These are phyloP conservation scores for Serinus canaria DNA, from an alignment of 2,113 vertebrate species.

Conservation along the genomic window DNA sequence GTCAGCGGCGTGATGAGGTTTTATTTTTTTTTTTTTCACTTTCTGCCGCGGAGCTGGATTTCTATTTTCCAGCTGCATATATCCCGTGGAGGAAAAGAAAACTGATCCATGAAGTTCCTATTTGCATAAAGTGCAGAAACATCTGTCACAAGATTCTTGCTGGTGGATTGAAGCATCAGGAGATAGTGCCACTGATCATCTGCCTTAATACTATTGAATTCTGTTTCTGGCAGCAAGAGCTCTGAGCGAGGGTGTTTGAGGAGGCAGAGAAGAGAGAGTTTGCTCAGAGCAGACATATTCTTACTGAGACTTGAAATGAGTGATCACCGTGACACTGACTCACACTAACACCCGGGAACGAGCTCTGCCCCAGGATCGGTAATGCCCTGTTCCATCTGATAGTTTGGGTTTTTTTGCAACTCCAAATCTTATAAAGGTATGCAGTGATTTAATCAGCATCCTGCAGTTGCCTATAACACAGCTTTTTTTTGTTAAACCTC, in stretches of 20 bases:
- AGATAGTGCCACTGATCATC: constrained; percentile 19
- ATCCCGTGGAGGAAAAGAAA: constrained; percentile 64
- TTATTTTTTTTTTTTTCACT: neutral
- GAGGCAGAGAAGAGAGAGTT: neutral
- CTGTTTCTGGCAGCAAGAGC: neutral
- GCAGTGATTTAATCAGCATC: neutral
- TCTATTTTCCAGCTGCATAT: constrained; percentile 70
- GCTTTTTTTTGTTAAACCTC: constrained; percentile 1
- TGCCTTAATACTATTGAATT: constrained; percentile 12
- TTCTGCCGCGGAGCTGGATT: constrained; percentile 35
- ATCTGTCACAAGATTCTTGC: constrained; percentile 61
- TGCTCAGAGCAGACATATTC: neutral
- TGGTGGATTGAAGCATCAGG: constrained; percentile 33
- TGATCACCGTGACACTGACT: neutral
- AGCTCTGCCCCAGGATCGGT: neutral
- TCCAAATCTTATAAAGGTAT: neutral
- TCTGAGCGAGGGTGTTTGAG: neutral
- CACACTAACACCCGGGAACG: neutral
- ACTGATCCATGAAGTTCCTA: constrained; percentile 71
- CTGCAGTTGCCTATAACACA: neutral
- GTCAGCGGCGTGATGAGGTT: neutral
- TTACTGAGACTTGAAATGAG: neutral
- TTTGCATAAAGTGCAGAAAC: constrained; percentile 74
- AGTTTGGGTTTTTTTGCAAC: neutral
- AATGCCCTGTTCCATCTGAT: neutral